Evolutionary conservation across 2,888 invertebrate genomes (phyloP).

Genomic region (Bhutanitis thaidina): DNA sequence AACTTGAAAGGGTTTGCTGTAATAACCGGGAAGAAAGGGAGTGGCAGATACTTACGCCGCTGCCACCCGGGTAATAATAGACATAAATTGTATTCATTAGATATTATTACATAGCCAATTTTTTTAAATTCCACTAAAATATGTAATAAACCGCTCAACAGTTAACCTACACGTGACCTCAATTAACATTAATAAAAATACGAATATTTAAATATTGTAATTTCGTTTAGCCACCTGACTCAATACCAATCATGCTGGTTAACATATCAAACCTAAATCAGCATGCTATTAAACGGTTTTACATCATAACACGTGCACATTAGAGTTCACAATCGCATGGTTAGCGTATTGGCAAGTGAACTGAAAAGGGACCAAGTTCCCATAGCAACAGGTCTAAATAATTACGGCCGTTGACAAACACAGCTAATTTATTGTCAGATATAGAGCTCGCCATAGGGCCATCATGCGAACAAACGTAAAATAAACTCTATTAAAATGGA

Average conservation of each 20-base stretch:
- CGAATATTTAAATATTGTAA: not conserved
- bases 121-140: no score
- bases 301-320: not conserved
- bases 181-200: not conserved
- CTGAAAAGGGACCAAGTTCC: slow-evolving; percentile 9
- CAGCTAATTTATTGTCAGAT: slow-evolving; percentile 5
- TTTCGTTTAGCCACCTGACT: not conserved
- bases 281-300: not conserved
- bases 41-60: no score
- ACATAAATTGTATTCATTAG: no score
- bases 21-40: no score
- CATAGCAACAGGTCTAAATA: slow-evolving; percentile 17
- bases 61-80: no score
- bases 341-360: not conserved
- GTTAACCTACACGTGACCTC: not conserved
- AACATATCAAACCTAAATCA: no score
- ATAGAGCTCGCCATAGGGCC: slow-evolving; percentile 3
- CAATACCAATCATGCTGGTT: not conserved
- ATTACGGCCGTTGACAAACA: slow-evolving; percentile 13
- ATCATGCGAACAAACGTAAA: not conserved
- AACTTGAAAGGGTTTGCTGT: no score
- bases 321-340: not conserved
- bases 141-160: not conserved
- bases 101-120: no score
- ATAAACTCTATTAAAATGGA: not conserved